These are phyloP conservation scores for Mustela lutreola DNA, from an alignment of 2,113 vertebrate species.

Conservation along the genomic window DNA sequence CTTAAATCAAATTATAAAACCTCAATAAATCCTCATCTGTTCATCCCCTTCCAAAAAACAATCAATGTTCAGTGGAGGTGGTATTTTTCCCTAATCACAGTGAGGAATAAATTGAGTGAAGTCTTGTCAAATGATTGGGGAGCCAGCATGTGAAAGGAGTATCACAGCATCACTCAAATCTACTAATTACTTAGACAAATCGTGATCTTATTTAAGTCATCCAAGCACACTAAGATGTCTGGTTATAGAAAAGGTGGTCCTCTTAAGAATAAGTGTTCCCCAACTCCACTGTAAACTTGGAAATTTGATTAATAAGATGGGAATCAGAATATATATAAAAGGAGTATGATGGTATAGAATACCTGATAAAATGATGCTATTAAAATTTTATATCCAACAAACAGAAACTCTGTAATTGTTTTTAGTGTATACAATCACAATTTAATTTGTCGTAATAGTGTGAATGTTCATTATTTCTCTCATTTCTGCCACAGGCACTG, in stretches of 20 bases:
- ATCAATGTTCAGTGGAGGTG: neutral
- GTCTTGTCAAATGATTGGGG: neutral
- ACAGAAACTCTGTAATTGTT: conserved; percentile 61
- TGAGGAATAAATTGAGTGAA: neutral
- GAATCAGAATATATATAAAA: neutral
- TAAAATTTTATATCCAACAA: conserved; percentile 73
- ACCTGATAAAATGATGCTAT: conserved; percentile 48
- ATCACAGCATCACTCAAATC: neutral
- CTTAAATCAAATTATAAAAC: neutral
- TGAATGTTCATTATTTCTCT: conserved; percentile 75
- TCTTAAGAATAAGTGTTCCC: neutral
- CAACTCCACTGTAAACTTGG: neutral
- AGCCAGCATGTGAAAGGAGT: neutral
- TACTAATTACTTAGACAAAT: neutral
- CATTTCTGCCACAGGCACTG: conserved; percentile 75
- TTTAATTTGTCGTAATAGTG: conserved; percentile 78
- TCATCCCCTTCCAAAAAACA: neutral
- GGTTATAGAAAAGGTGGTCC: neutral
- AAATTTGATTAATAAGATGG: neutral
- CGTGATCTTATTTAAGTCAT: neutral
- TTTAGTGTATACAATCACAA: conserved; percentile 63
- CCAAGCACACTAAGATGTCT: neutral
- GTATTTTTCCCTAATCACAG: neutral
- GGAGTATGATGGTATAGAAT: neutral
- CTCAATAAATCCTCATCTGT: neutral